A percentile compares a stretch with the other conserved stretches of the same genome.
phyloP scores from a whole-genome alignment of 2,888 invertebrate species.

The Serripes groenlandicus region DNA sequence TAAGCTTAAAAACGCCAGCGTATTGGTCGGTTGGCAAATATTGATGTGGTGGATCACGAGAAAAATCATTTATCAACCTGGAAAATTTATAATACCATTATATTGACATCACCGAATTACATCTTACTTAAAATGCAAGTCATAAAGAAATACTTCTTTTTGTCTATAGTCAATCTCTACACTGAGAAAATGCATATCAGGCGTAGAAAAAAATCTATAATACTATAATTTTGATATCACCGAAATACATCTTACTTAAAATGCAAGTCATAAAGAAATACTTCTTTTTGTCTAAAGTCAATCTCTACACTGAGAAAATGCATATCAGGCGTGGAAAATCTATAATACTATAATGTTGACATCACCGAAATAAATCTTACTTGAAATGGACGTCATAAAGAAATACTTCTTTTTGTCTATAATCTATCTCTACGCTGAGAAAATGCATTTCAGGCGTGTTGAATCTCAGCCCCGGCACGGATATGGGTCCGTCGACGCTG shows the following conservation, averaged over 20 bases:
- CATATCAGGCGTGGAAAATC: slow-evolving; percentile 11
- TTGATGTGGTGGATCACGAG: no score
- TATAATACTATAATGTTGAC: no score
- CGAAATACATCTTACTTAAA: slow-evolving; percentile 37
- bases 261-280: slow-evolving; percentile 39
- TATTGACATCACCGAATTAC: no score
- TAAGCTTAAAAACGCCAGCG: no score
- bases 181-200: slow-evolving; percentile 29
- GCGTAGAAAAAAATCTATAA: no score
- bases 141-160: slow-evolving; percentile 28
- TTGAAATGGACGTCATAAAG: slow-evolving; percentile 37
- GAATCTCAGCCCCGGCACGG: slow-evolving; percentile 11
- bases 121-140: slow-evolving; percentile 37
- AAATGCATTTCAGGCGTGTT: slow-evolving; percentile 16
- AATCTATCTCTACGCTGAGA: slow-evolving; percentile 35
- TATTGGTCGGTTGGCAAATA: no score
- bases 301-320: slow-evolving; percentile 36
- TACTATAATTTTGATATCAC: no score
- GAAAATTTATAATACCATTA: no score
- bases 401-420: slow-evolving; percentile 13
- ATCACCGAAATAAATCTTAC: no score
- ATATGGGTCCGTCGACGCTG: not conserved
- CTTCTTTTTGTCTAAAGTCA: slow-evolving; percentile 12
- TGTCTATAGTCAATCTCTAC: slow-evolving; percentile 29
- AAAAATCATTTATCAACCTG: no score